Conservation (phyloP, 2,797 vertebrate species). For the Gadopsis marmoratus region DNA sequence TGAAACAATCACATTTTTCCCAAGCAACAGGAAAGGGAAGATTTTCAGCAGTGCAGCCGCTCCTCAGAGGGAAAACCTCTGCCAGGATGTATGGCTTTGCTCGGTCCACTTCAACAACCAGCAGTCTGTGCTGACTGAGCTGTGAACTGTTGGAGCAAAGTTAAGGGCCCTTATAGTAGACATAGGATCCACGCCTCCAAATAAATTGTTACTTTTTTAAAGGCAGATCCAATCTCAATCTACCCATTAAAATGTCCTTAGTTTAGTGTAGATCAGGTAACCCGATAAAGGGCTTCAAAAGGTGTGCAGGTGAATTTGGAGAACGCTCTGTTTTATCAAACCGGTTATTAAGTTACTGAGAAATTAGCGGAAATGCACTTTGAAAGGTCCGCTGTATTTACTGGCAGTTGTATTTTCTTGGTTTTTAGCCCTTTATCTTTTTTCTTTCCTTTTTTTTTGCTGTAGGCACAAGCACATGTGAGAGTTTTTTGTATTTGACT, state of each 20-base stretch:
- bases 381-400: conserved; percentile 82
- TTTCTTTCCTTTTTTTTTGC: conserved; percentile 66
- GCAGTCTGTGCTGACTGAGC: conserved; percentile 37
- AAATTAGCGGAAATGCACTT: conserved; percentile 80
- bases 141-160: conserved; percentile 55
- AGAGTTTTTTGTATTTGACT: conserved; percentile 89
- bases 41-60: conserved; percentile 31
- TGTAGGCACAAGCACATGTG: conserved; percentile 87
- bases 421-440: conserved; percentile 69
- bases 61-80: conserved; percentile 40
- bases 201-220: conserved; percentile 17
- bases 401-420: conserved; percentile 83
- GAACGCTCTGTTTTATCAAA: conserved; percentile 61
- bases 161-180: conserved; percentile 18
- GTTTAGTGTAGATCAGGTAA: conserved; percentile 44
- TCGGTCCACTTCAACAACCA: conserved; percentile 48
- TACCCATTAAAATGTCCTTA: conserved; percentile 31
- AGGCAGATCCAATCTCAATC: conserved; percentile 30
- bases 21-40: conserved; percentile 25
- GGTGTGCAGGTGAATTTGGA: conserved; percentile 44
- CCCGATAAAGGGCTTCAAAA: conserved; percentile 70
- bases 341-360: conserved; percentile 50
- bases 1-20: conserved; percentile 7
- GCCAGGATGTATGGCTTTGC: conserved; percentile 49
- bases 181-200: conserved; percentile 25